Evolutionary conservation across 1,140 invertebrate genomes (phyloP).

Genomic region (Ceratina japonica): DNA sequence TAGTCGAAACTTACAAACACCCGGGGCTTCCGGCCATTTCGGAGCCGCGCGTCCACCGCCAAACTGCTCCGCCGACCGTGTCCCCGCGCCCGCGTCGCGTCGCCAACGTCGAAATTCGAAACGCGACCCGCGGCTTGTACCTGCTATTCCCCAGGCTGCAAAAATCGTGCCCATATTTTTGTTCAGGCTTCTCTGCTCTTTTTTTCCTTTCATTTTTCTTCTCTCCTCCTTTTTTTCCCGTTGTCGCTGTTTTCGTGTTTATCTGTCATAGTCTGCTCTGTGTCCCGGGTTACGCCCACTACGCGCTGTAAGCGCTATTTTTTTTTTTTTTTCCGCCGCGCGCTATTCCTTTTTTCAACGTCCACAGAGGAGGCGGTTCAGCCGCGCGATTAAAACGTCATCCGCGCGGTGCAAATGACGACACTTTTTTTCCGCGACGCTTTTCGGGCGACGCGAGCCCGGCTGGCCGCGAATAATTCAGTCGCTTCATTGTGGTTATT

Average conservation of each 20-base stretch:
- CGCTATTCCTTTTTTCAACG: slow-evolving; percentile 8
- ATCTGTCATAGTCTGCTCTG: not conserved
- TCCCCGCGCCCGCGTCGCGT: slow-evolving; percentile 19
- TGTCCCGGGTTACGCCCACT: not conserved
- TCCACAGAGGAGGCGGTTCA: not conserved
- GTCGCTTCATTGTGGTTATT: slow-evolving; percentile 63
- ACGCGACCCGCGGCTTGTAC: slow-evolving; percentile 45
- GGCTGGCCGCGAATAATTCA: slow-evolving; percentile 58
- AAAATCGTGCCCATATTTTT: slow-evolving; percentile 66
- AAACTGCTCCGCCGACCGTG: slow-evolving; percentile 64
- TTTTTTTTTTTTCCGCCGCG: not conserved
- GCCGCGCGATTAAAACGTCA: slow-evolving; percentile 63
- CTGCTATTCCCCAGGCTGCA: slow-evolving; percentile 35
- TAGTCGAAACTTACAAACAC: slow-evolving; percentile 73
- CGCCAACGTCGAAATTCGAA: slow-evolving; percentile 59
- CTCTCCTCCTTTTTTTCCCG: not conserved
- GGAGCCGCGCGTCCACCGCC: slow-evolving; percentile 60
- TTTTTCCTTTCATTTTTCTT: not conserved
- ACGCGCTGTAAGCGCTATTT: not conserved
- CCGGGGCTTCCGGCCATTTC: slow-evolving; percentile 71
- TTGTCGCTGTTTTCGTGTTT: not conserved
- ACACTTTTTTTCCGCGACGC: slow-evolving; percentile 47
- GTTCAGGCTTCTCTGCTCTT: slow-evolving; percentile 23
- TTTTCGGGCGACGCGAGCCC: slow-evolving; percentile 29
- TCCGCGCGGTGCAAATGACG: slow-evolving; percentile 61